Percentiles rank a stretch among this genome's conserved stretches.
These are phyloP conservation scores for Bubo blakistoni DNA, from an alignment of 2,113 vertebrate species.

Conservation along the genomic window DNA sequence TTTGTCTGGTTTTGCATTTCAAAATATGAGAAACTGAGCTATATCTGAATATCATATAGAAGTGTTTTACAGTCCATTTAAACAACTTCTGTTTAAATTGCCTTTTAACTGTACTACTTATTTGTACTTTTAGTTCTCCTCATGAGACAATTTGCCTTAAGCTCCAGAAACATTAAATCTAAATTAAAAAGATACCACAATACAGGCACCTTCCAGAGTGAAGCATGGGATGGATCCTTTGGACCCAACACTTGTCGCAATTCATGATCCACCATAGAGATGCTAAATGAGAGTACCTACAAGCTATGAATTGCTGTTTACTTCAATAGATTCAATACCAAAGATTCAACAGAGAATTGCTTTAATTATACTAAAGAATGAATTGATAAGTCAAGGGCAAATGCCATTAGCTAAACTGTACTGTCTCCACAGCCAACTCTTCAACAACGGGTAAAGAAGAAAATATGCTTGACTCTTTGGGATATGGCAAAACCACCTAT, in stretches of 20 bases:
- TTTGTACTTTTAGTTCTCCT: neutral
- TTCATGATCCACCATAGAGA: neutral
- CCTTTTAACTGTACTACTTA: neutral
- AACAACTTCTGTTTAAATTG: neutral
- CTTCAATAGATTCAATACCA: neutral
- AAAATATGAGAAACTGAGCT: neutral
- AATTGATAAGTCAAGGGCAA: neutral
- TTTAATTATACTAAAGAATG: neutral
- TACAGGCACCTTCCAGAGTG: neutral
- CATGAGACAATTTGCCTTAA: neutral
- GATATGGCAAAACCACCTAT: fast-evolving
- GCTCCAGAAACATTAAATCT: neutral
- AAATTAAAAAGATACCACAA: neutral
- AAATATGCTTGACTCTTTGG: neutral
- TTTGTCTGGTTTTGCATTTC: neutral
- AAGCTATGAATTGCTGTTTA: neutral
- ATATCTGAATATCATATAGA: neutral
- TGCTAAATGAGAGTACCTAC: neutral
- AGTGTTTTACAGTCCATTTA: neutral
- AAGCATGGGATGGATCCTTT: neutral
- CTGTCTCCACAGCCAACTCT: neutral
- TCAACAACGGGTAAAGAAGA: neutral
- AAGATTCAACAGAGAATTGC: no score
- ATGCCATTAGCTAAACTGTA: neutral
- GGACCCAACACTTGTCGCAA: neutral